A percentile compares a stretch with the other conserved stretches of the same genome.
phyloP scores from a whole-genome alignment of 2,797 vertebrate species.

The Coranthus polyacanthus region DNA sequence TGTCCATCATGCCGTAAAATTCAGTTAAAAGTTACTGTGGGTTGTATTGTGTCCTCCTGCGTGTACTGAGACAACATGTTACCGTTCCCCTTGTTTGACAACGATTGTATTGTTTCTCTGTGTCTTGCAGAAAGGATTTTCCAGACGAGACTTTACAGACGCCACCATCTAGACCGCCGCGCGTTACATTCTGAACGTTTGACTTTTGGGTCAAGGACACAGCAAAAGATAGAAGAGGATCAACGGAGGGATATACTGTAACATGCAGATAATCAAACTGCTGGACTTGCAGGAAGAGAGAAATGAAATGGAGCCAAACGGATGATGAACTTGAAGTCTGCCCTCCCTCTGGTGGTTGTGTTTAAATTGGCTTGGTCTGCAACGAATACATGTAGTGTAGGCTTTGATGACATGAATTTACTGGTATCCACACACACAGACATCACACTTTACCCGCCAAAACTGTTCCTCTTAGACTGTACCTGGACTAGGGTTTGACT shows the following conservation, averaged over 20 bases:
- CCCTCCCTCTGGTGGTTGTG: constrained; percentile 20
- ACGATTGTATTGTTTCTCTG: constrained; percentile 4
- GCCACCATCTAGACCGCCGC: constrained; percentile 55
- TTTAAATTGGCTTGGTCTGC: constrained; percentile 23
- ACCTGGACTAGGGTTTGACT: not conserved
- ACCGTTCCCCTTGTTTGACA: not conserved
- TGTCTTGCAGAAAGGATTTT: constrained; percentile 85
- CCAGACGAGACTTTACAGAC: constrained; percentile 80
- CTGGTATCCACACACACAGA: not conserved
- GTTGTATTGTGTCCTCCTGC: not conserved
- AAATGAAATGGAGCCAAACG: not conserved
- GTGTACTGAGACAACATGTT: not conserved
- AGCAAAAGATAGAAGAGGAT: not conserved
- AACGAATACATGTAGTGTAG: not conserved
- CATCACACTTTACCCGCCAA: constrained; percentile 23
- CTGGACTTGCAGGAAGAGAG: constrained; percentile 2
- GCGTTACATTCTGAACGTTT: not conserved
- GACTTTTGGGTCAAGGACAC: constrained; percentile 2
- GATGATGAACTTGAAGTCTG: not conserved
- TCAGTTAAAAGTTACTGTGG: not conserved
- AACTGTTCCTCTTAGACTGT: no score
- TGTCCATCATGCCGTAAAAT: not conserved
- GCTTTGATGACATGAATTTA: not conserved
- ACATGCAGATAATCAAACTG: not conserved
- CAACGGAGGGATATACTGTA: not conserved